A percentile compares a stretch with the other conserved stretches of the same genome.
These are phyloP conservation scores for Drosophila sulfurigaster DNA, from an alignment of 1,140 invertebrate species.

Conservation along the genomic window DNA sequence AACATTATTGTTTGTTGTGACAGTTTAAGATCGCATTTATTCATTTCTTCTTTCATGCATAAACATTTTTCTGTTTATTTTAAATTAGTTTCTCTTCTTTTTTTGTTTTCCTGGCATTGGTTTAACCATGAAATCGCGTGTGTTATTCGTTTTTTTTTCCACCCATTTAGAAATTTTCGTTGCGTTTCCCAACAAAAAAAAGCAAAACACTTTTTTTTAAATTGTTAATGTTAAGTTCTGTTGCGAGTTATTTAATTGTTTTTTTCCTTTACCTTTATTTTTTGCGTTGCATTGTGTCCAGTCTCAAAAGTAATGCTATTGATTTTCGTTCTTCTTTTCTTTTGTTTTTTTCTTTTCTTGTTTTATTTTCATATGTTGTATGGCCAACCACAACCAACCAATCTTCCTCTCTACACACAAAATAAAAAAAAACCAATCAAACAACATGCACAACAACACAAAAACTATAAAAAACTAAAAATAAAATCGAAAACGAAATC, in stretches of 20 bases:
- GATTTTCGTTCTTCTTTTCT: slow-evolving; percentile 80
- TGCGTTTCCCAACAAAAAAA: not conserved
- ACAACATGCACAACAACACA: slow-evolving; percentile 42
- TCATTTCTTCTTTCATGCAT: slow-evolving; percentile 12
- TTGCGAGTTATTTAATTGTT: slow-evolving; percentile 27
- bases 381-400: slow-evolving; percentile 59
- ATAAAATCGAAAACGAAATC: slow-evolving; percentile 17
- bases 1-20: slow-evolving; percentile 13
- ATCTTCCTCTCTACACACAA: slow-evolving; percentile 33
- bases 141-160: slow-evolving; percentile 14
- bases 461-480: slow-evolving; percentile 36
- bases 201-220: slow-evolving; percentile 7
- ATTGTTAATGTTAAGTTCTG: slow-evolving; percentile 60
- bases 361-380: slow-evolving; percentile 81
- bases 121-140: slow-evolving; percentile 24
- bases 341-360: slow-evolving; percentile 77
- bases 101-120: slow-evolving; percentile 26
- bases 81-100: slow-evolving; percentile 1
- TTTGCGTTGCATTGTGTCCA: slow-evolving; percentile 63
- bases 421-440: slow-evolving; percentile 35
- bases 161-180: slow-evolving; percentile 7
- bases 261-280: slow-evolving; percentile 30
- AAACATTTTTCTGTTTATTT: slow-evolving; percentile 28
- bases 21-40: slow-evolving; percentile 12
- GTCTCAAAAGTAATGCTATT: slow-evolving; percentile 80